These are phyloP conservation scores for Chloroclystis v-ata DNA, from an alignment of 2,888 invertebrate genomes.

Conservation along the genomic window DNA sequence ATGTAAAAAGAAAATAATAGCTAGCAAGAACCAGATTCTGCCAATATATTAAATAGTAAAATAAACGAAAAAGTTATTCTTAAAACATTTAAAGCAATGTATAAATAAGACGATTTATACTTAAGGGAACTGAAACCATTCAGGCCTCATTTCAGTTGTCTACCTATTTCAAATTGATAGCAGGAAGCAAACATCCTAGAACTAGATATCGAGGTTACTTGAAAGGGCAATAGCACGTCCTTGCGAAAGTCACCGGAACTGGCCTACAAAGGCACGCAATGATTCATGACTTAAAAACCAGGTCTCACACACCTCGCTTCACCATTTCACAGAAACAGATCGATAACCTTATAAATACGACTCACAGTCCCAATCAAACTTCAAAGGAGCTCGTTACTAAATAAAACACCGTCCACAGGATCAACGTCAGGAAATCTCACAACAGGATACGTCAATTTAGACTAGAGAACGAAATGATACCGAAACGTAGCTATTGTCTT, in stretches of 20 bases:
- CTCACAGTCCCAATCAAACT: constrained; percentile 45
- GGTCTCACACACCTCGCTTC: constrained; percentile 4
- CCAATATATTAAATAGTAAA: too few relatives aligned
- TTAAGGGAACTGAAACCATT: too few relatives aligned
- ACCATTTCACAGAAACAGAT: constrained; percentile 30
- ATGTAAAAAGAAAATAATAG: too few relatives aligned
- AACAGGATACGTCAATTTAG: constrained; percentile 74
- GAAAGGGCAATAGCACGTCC: constrained; percentile 52
- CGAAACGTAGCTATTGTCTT: constrained; percentile 49
- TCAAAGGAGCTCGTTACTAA: constrained; percentile 61
- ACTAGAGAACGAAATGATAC: constrained; percentile 55
- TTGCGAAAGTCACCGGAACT: constrained; percentile 59
- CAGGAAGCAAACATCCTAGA: background rate
- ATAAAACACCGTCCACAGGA: constrained; percentile 55
- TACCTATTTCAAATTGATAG: background rate
- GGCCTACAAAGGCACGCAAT: constrained; percentile 41
- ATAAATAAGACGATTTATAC: too few relatives aligned
- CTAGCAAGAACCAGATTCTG: too few relatives aligned
- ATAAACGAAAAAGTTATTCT: too few relatives aligned
- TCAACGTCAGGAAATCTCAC: constrained; percentile 68
- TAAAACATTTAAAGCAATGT: too few relatives aligned
- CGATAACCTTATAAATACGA: constrained; percentile 37
- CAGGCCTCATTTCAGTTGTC: background rate
- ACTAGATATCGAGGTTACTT: constrained; percentile 9
- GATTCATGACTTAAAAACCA: constrained; percentile 41